These are phyloP conservation scores for Drosophila robusta DNA, from an alignment of 2,888 invertebrate genomes.

Conservation along the genomic window DNA sequence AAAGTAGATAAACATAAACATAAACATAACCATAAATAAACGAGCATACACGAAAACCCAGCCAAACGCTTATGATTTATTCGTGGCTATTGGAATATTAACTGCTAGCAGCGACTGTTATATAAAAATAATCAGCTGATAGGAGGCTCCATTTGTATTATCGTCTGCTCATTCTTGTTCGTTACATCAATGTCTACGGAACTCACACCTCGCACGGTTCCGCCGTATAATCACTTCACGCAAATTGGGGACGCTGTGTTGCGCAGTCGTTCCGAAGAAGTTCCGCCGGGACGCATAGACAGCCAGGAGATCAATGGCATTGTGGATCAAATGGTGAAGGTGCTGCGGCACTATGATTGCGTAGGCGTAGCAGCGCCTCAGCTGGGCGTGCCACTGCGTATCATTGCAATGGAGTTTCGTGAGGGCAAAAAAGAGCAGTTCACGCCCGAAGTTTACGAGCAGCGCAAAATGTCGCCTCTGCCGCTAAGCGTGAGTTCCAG, in stretches of 20 bases:
- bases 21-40: neutral
- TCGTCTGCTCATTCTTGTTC: neutral
- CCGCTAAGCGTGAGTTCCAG: constrained; percentile 86
- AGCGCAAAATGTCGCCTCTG: constrained; percentile 86
- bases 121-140: constrained; percentile 20
- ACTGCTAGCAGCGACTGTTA: constrained; percentile 16
- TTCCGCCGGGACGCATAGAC: constrained; percentile 86
- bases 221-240: constrained; percentile 90
- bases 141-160: neutral
- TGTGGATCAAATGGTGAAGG: constrained; percentile 87
- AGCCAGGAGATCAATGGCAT: constrained; percentile 86
- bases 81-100: neutral
- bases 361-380: constrained; percentile 91
- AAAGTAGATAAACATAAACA: too few relatives aligned
- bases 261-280: constrained; percentile 86
- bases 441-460: constrained; percentile 80
- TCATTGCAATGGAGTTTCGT: constrained; percentile 88
- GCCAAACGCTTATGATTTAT: neutral
- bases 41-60: neutral
- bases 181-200: constrained; percentile 37
- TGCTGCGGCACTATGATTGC: constrained; percentile 87
- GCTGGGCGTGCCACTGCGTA: constrained; percentile 89
- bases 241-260: constrained; percentile 92
- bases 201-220: constrained; percentile 64
- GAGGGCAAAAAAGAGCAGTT: constrained; percentile 85